Percentiles rank a stretch among this genome's conserved stretches.
phyloP scores from a whole-genome alignment of 1,140 invertebrate genomes.

The Drosophila seguyi region DNA sequence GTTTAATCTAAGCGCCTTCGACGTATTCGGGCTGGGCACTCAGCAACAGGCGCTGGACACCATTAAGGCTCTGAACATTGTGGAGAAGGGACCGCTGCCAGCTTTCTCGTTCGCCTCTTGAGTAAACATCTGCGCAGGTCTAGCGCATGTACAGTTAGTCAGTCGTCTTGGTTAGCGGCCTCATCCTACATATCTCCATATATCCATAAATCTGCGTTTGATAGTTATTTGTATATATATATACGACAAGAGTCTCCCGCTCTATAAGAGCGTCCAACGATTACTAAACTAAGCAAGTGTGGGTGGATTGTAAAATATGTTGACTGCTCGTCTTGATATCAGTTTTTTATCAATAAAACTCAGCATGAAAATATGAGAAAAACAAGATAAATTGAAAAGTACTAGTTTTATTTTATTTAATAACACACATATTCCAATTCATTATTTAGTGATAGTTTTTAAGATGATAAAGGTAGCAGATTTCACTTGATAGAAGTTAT shows the following conservation, averaged over 20 bases:
- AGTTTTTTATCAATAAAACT: slow-evolving; percentile 24
- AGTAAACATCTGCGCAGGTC: neutral
- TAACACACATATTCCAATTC: too few species aligned
- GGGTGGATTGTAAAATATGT: slow-evolving; percentile 33
- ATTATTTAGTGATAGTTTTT: too few species aligned
- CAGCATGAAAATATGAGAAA: neutral
- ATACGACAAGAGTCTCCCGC: slow-evolving; percentile 43
- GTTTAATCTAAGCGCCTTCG: slow-evolving; percentile 86
- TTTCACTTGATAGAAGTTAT: neutral
- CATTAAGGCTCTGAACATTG: slow-evolving; percentile 68
- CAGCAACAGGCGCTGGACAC: slow-evolving; percentile 85
- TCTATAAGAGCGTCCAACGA: slow-evolving; percentile 34
- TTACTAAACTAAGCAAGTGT: slow-evolving; percentile 36
- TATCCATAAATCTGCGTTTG: slow-evolving; percentile 21
- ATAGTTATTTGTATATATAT: slow-evolving; percentile 23
- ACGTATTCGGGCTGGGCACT: slow-evolving; percentile 87
- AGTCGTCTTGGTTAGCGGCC: slow-evolving; percentile 9
- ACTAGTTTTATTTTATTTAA: too few species aligned
- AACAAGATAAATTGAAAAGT: too few species aligned
- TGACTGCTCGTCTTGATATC: slow-evolving; percentile 28
- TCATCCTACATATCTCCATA: slow-evolving; percentile 25
- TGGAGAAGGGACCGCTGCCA: slow-evolving; percentile 61
- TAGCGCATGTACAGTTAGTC: neutral
- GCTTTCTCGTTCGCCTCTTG: slow-evolving; percentile 65
- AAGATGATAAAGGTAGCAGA: too few species aligned